Conservation (phyloP, 2,888 invertebrate species). For the Andrena dorsata region DNA sequence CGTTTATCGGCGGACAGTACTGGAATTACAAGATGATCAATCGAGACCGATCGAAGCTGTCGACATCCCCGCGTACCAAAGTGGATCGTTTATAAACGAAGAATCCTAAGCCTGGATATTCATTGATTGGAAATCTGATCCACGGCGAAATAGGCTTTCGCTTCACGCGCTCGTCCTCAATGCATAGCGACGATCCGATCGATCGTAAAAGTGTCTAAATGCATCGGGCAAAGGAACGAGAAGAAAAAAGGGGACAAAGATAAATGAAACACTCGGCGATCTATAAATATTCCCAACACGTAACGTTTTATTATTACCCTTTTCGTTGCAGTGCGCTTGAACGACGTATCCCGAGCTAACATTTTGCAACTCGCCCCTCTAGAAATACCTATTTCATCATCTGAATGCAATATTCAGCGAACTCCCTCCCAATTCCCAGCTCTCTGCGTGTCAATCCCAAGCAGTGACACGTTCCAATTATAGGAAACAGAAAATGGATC, state of each 20-base stretch:
- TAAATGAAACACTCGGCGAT: conserved; percentile 15
- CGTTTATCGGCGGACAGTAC: background rate
- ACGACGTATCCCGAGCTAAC: background rate
- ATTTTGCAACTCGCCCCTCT: background rate
- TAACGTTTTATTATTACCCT: conserved; percentile 6
- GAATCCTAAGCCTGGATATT: background rate
- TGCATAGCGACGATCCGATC: conserved; percentile 35
- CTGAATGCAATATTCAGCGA: background rate
- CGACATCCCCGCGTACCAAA: background rate
- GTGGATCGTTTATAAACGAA: conserved; percentile 12
- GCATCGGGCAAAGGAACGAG: background rate
- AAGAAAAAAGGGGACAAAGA: background rate
- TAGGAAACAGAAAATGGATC: background rate
- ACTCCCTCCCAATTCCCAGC: background rate
- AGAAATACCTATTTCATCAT: background rate
- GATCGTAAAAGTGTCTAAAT: conserved; percentile 36
- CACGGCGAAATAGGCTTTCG: background rate
- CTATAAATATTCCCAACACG: conserved; percentile 28
- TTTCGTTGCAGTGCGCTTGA: conserved; percentile 1
- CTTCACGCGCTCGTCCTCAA: conserved; percentile 12
- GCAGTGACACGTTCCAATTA: background rate
- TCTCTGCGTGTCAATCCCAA: too few relatives aligned
- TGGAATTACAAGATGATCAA: conserved; percentile 7
- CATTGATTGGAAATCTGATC: conserved; percentile 30
- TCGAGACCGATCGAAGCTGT: conserved; percentile 18